Evolutionary conservation across 2,113 vertebrate genomes (phyloP).

Genomic region (Labeo rohita): DNA sequence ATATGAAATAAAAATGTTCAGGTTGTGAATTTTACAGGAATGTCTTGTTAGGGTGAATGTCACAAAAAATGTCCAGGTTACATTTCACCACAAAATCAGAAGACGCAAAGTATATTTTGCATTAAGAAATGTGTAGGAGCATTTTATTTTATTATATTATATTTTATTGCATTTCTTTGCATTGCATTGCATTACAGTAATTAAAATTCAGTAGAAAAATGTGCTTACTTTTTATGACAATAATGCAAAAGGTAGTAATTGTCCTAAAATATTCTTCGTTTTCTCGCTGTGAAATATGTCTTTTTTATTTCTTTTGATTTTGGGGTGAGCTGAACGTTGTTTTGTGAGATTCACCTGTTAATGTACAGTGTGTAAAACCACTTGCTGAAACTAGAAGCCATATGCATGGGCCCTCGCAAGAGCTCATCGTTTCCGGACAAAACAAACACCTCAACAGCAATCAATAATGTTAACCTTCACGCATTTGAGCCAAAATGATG

Average conservation of each 20-base stretch:
- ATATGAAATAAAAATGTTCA: background rate
- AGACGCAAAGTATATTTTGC: background rate
- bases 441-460: conserved; percentile 36
- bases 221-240: background rate
- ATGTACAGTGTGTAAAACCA: conserved; percentile 31
- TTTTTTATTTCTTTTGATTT: background rate
- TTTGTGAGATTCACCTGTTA: background rate
- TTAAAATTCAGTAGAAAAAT: background rate
- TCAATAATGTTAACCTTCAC: background rate
- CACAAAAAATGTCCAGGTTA: background rate
- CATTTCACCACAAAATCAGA: background rate
- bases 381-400: conserved; percentile 51
- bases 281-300: background rate
- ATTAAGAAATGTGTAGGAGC: background rate
- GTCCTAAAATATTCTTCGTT: background rate
- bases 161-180: background rate
- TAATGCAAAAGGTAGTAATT: background rate
- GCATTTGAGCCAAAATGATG: conserved; percentile 25
- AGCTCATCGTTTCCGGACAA: conserved; percentile 19
- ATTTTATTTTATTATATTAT: too few species aligned
- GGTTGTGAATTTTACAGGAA: conserved; percentile 19
- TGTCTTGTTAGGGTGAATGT: conserved; percentile 9
- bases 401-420: conserved; percentile 46
- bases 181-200: background rate
- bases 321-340: background rate